phyloP scores from a whole-genome alignment of 2,113 vertebrate genomes.

The Odobenus rosmarus region DNA sequence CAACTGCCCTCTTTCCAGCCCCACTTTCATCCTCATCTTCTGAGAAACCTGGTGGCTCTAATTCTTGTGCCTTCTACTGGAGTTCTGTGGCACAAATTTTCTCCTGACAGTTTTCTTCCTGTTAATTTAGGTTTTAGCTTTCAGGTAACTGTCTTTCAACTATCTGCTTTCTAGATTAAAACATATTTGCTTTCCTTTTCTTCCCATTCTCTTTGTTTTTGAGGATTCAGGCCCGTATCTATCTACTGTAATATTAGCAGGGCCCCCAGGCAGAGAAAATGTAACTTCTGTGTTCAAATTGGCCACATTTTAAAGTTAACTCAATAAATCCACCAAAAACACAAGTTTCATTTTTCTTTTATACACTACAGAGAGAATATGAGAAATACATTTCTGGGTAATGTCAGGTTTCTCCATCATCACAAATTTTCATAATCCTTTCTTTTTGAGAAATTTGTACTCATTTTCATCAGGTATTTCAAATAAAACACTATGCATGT shows the following conservation, averaged over 20 bases:
- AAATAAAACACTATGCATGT: not conserved
- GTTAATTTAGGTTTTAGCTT: slow-evolving; percentile 2
- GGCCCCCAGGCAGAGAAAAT: not conserved
- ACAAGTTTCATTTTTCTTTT: slow-evolving; percentile 22
- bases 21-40: not conserved
- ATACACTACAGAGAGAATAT: not conserved
- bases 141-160: not conserved
- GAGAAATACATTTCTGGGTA: not conserved
- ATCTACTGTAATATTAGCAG: not conserved
- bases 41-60: not conserved
- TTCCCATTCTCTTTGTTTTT: not conserved
- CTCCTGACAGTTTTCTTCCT: not conserved
- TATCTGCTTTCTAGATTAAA: not conserved
- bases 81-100: not conserved
- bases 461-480: slow-evolving; percentile 23
- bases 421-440: not conserved
- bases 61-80: not conserved
- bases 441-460: not conserved
- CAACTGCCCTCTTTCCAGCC: not conserved
- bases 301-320: not conserved
- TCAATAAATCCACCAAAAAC: not conserved
- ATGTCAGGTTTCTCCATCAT: not conserved
- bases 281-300: not conserved
- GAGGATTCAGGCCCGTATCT: not conserved
- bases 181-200: not conserved